Conservation (phyloP, 2,113 vertebrate species). For the Forbesichthys papilliferus region DNA sequence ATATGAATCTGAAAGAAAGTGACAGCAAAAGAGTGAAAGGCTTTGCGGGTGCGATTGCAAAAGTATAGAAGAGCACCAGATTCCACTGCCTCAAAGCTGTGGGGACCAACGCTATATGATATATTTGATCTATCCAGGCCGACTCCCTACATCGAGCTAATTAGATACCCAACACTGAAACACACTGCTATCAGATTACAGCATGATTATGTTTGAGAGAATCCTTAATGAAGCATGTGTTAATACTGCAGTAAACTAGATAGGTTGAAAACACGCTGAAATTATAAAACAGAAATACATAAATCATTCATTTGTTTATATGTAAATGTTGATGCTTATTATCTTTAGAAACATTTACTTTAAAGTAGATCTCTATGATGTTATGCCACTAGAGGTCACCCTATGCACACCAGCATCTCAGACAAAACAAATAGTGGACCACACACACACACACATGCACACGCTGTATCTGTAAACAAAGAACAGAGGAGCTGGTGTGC, state of each 20-base stretch:
- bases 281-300: background rate
- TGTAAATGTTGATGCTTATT: background rate
- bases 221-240: background rate
- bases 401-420: too few species aligned
- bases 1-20: conserved; percentile 35
- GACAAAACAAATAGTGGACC: too few species aligned
- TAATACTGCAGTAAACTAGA: background rate
- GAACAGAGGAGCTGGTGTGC: too few species aligned
- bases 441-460: too few species aligned
- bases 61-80: conserved; percentile 22
- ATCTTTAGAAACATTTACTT: background rate
- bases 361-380: too few species aligned
- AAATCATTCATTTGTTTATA: background rate
- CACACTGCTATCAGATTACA: background rate
- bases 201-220: background rate
- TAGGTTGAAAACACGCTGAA: background rate
- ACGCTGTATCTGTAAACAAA: too few species aligned
- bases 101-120: conserved; percentile 19
- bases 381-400: too few species aligned
- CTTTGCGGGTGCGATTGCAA: conserved; percentile 25
- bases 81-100: conserved; percentile 27
- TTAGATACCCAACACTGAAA: background rate
- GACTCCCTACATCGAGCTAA: background rate
- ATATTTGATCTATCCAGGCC: conserved; percentile 20
- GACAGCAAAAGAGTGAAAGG: conserved; percentile 36